Evolutionary conservation across 2,113 vertebrate species (phyloP).

Genomic region (Hemicordylus capensis): DNA sequence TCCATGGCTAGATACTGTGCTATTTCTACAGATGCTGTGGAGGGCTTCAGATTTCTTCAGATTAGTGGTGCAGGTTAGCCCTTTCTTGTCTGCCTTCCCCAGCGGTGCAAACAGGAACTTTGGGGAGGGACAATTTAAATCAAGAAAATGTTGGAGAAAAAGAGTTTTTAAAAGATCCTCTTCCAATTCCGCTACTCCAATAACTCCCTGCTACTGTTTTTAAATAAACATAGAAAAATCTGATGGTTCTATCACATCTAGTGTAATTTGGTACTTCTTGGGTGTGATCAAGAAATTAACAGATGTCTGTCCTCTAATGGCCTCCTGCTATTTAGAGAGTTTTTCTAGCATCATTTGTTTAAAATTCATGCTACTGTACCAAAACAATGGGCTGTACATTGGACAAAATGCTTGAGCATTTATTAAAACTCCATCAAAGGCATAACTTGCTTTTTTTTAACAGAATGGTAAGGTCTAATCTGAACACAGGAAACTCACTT

Average conservation of each 20-base stretch:
- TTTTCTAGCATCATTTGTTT: background rate
- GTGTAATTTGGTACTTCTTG: background rate
- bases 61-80: too few species aligned
- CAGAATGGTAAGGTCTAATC: background rate
- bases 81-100: background rate
- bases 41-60: too few species aligned
- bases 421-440: background rate
- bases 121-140: too few species aligned
- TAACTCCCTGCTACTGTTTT: too few species aligned
- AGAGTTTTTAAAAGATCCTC: background rate
- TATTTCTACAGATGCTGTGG: too few species aligned
- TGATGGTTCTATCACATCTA: too few species aligned
- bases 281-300: background rate
- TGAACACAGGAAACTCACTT: background rate
- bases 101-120: background rate
- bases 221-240: too few species aligned
- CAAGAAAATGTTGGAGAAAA: too few species aligned
- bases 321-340: background rate
- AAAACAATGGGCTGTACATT: background rate
- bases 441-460: slow-evolving; percentile 1
- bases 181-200: background rate
- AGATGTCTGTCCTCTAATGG: background rate
- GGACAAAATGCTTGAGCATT: background rate
- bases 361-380: background rate
- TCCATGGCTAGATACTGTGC: too few species aligned